phyloP scores from a whole-genome alignment of 2,888 invertebrate species.

The Hedychridium roseum region DNA sequence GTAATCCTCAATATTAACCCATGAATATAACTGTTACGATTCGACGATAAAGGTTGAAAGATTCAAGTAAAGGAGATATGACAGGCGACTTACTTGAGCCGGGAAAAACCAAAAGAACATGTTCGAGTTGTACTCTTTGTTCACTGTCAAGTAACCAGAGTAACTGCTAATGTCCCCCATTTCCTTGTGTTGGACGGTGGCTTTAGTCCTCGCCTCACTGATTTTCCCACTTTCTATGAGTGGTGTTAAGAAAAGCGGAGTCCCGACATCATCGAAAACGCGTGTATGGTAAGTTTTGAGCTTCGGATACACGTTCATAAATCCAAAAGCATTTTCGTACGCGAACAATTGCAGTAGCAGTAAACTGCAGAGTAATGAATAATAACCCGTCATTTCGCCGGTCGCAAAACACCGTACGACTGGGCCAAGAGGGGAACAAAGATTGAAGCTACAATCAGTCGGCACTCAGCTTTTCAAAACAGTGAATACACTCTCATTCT shows the following conservation, averaged over 20 bases:
- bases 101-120: slow-evolving; percentile 95
- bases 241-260: slow-evolving; percentile 80
- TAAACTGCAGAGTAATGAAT: not conserved
- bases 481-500: too few species aligned
- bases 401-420: too few species aligned
- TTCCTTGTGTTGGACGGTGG: slow-evolving; percentile 70
- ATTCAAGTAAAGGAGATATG: too few species aligned
- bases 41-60: not conserved
- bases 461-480: too few species aligned
- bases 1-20: too few species aligned
- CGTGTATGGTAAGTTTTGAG: slow-evolving; percentile 37
- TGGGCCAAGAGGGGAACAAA: not conserved
- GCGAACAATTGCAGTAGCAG: slow-evolving; percentile 3
- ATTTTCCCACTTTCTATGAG: slow-evolving; percentile 76
- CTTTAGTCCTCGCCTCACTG: slow-evolving; percentile 69
- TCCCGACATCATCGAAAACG: slow-evolving; percentile 55
- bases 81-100: slow-evolving; percentile 69
- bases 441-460: too few species aligned
- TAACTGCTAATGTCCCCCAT: slow-evolving; percentile 73
- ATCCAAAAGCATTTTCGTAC: slow-evolving; percentile 15
- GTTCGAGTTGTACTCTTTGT: slow-evolving; percentile 79
- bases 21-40: not conserved
- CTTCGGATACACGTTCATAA: slow-evolving; percentile 49
- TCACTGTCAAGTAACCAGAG: slow-evolving; percentile 86
- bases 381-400: not conserved